A percentile compares a stretch with the other conserved stretches of the same genome.
Evolutionary conservation across 2,888 invertebrate species (phyloP).

Genomic region (Unio pictorum): DNA sequence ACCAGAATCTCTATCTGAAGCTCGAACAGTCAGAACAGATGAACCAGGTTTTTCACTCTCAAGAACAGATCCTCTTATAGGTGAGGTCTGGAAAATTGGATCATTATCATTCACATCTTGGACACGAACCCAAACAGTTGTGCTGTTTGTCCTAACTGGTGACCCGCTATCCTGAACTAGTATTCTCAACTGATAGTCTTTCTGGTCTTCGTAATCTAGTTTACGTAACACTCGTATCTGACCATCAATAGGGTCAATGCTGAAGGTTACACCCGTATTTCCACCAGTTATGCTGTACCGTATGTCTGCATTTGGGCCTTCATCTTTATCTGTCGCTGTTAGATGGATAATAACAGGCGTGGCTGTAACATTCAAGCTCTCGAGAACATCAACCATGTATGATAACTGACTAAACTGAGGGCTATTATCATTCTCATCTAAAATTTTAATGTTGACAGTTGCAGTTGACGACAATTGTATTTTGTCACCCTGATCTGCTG

Average conservation of each 20-base stretch:
- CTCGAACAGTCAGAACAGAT: conserved; percentile 92
- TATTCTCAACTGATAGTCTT: conserved; percentile 85
- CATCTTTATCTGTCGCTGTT: conserved; percentile 91
- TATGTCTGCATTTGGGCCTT: conserved; percentile 92
- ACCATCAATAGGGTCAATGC: conserved; percentile 93
- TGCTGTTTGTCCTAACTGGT: conserved; percentile 94
- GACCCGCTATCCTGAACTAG: conserved; percentile 93
- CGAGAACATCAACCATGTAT: conserved; percentile 86
- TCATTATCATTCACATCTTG: conserved; percentile 94
- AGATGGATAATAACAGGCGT: conserved; percentile 88
- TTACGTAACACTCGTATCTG: conserved; percentile 86
- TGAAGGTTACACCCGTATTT: conserved; percentile 93
- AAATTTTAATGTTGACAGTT: conserved; percentile 92
- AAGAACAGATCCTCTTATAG: conserved; percentile 88
- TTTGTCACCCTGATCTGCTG: conserved; percentile 82
- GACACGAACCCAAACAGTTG: conserved; percentile 92
- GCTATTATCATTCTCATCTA: conserved; percentile 96
- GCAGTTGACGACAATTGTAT: conserved; percentile 87
- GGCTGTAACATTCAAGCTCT: conserved; percentile 88
- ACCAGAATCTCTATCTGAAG: conserved; percentile 96
- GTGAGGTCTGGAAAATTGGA: conserved; percentile 86
- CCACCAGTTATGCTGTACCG: conserved; percentile 96
- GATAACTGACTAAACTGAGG: conserved; percentile 89
- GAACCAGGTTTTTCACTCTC: conserved; percentile 92
- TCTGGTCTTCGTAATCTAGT: conserved; percentile 86